Conservation (phyloP, 37 sponge, comb jelly and placozoan species). For the Crambe crambe region DNA sequence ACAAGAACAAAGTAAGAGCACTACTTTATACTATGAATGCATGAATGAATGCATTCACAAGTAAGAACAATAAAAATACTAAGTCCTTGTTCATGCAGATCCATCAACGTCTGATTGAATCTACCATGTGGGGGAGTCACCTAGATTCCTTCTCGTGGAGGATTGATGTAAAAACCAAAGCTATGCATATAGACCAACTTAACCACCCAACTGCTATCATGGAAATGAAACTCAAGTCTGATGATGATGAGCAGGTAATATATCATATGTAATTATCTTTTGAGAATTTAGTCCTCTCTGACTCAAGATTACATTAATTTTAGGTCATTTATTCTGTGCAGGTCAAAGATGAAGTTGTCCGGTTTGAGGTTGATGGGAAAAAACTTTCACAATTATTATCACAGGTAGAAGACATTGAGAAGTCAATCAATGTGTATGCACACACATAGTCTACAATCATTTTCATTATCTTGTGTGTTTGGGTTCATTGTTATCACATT, state of each 20-base stretch:
- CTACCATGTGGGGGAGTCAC: constrained; percentile 68
- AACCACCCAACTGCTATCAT: constrained; percentile 86
- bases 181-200: constrained; percentile 76
- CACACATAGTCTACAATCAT: constrained; percentile 8
- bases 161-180: constrained; percentile 86
- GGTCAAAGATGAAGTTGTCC: constrained; percentile 38
- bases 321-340: background rate
- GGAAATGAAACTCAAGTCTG: constrained; percentile 73
- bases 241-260: background rate
- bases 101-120: constrained; percentile 73
- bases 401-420: constrained; percentile 76
- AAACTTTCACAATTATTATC: constrained; percentile 58
- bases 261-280: background rate
- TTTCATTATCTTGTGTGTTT: too few species aligned
- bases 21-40: background rate
- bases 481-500: too few species aligned
- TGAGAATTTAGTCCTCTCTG: background rate
- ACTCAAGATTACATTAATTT: background rate
- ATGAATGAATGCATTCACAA: background rate
- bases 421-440: constrained; percentile 60
- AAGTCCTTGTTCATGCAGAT: constrained; percentile 73
- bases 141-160: constrained; percentile 87
- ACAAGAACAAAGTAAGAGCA: constrained; percentile 68
- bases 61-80: background rate
- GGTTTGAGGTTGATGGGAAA: constrained; percentile 74